Base-by-base conservation (phyloP, 2,113 vertebrate species). In the Nannospalax galili region DNA sequence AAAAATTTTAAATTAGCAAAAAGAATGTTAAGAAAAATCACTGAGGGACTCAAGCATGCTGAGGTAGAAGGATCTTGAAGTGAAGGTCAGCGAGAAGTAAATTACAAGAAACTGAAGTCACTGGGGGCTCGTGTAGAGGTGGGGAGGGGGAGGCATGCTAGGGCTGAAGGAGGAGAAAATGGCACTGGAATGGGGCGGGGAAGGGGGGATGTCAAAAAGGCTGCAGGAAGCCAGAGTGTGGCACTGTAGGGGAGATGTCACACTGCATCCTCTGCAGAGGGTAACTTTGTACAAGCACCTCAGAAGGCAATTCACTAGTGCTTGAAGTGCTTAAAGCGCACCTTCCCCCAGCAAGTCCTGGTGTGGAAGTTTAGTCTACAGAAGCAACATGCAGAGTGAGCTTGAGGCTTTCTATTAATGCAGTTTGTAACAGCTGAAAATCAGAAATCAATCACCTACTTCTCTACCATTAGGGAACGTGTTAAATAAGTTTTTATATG, bases 381-480 rank as follows among this genome's bases (percentile, higher is more conserved):
- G 64, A 84, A 84, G 81, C 26, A 70, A 32, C 24, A 11, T 32
- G 32, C 48, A 84, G 56, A 72, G 26, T 1, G 0, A 90, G 73
- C 42, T 45, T 3, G 12, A 56, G 56, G 42, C 70, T 90, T 92
- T 80, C 75, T 62, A 32, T 79, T 65, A 12, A 3, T 67, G 10
- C 12, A 37, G 30, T 79, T 70, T 40, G 7, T 37, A 91, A 80
- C 30, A 28, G 37, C 19, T 84, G 24, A 20, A 92, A 72, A 52
- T 20, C 82, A 77, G 67, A 92, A 93, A 77, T 84, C 65, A 92
- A 84, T 89, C 77, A 37, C 22, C 65, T 45, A 45, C 62, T 65
- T 81, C 69, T 77, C 73, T 42, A 42, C n/a, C 69, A n/a, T 60
- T 20, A 84, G 48, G 82, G 62, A 88, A 84, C 22, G 1, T 62